Conservation (phyloP, 2,888 invertebrate genomes). For the Dasysyrphus albostriatus region DNA sequence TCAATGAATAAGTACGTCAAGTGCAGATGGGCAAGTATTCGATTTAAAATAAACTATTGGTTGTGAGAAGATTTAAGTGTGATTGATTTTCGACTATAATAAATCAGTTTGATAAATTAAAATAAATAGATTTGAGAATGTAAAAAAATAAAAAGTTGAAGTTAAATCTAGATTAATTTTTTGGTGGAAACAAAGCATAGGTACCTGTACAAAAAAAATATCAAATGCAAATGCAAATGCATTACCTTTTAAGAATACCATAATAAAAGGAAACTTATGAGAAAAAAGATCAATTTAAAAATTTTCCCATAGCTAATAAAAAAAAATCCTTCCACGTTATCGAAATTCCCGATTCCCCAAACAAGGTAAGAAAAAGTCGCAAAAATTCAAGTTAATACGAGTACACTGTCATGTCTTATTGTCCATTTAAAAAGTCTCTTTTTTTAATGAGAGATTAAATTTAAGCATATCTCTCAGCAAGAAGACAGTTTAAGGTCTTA, state of each 20-base stretch:
- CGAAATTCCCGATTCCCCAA: not conserved
- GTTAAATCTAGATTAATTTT: not conserved
- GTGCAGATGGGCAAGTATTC: too few species aligned
- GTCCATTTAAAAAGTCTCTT: not conserved
- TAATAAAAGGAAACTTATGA: not conserved
- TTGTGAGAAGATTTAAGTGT: too few species aligned
- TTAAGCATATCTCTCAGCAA: not conserved
- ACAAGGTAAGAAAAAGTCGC: not conserved
- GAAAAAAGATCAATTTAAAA: not conserved
- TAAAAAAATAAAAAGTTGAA: not conserved
- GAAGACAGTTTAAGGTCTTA: not conserved
- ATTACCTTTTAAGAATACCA: not conserved
- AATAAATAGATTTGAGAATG: too few species aligned
- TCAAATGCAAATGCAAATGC: too few species aligned
- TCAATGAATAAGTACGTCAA: too few species aligned
- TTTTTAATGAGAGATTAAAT: not conserved
- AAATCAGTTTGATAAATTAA: too few species aligned
- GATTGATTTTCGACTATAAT: too few species aligned
- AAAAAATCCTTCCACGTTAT: not conserved
- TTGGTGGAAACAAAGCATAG: not conserved
- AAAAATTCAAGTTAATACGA: not conserved
- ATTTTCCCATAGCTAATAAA: not conserved
- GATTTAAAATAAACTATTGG: too few species aligned
- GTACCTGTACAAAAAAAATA: too few species aligned
- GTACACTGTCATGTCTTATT: not conserved